Conservation (phyloP, 2,113 vertebrate species). For the Andinoacara biseriatus region DNA sequence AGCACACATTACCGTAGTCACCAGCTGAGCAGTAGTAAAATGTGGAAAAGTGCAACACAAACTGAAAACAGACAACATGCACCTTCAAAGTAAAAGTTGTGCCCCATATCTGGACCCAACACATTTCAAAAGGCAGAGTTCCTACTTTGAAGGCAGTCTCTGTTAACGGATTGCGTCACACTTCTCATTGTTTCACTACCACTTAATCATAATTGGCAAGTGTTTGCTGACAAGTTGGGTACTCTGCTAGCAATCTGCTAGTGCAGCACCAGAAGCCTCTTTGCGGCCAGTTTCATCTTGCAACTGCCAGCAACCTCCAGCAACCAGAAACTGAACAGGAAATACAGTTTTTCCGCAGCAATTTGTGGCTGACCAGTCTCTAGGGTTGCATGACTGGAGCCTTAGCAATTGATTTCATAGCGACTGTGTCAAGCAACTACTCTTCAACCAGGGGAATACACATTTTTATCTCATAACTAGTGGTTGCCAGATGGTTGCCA, state of each 20-base stretch:
- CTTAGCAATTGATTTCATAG: not conserved
- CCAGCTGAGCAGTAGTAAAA: not conserved
- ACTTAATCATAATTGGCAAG: not conserved
- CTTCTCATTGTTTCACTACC: not conserved
- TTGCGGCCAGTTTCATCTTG: not conserved
- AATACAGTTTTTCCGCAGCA: not conserved
- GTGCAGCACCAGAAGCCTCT: not conserved
- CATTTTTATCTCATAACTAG: not conserved
- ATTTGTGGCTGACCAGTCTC: not conserved
- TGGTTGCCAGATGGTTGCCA: not conserved
- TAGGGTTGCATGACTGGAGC: not conserved
- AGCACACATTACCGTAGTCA: too few species aligned
- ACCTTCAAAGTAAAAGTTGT: not conserved
- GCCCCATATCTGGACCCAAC: not conserved
- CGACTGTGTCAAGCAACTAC: too few species aligned
- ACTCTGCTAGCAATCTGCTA: not conserved
- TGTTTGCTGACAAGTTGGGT: not conserved
- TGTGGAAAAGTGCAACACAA: not conserved
- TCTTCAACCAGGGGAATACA: not conserved
- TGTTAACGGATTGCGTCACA: not conserved
- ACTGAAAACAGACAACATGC: not conserved
- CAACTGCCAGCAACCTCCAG: too few species aligned
- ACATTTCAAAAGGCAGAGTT: not conserved
- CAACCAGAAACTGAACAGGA: not conserved
- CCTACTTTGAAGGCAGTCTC: not conserved